Evolutionary conservation across 2,888 invertebrate genomes (phyloP), one percentile per base, ranked within the genome.

Genomic region (Drosophila barbarae): DNA sequence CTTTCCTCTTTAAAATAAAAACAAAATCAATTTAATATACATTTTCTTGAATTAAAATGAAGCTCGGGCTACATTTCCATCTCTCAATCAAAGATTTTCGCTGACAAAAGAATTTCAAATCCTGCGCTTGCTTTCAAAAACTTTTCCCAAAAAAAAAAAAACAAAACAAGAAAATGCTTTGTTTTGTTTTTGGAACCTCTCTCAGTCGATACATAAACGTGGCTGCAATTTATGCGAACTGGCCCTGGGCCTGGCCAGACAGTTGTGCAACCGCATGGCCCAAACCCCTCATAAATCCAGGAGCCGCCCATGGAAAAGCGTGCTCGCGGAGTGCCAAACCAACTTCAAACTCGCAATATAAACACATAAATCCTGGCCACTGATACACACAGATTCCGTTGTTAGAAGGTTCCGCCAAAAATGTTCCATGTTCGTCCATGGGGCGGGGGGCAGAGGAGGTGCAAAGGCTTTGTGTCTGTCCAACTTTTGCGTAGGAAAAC

Each of bases 271-370:
- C n/a, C 59, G 23, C 57, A 63, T 13, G 26, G 36, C 39, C 23
- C 30, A 46, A 46, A 6, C 30, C 23, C 35, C 13, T 35, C 13
- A 15, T 30, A 42, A 35, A 54, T 34, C 46, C 46, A 32, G 18
- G 15, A 30, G 39, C 8, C 18, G 35, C 42, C 39, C 70, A 58
- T 58, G 71, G 65, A 67, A 72, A 60, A 42, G 47, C 80, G 83
- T 75, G 75, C 77, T 23, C 23, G 78, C 73, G 76, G 63, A 69
- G 77, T 84, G 80, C 85, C 80, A 83, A 85, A 85, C 84, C 73
- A 84, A 85, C 84, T 82, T 85, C 85, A 85, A 85, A 84, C 84
- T 82, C 70, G 65, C 69, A 82, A 85, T 73, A 85, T 76, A 85
- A 84, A 85, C 82, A 82, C 82, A 82, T 82, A 82, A 82, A 82